Conservation (phyloP, 2,797 vertebrate genomes). For the Phoxinus dragarum region DNA sequence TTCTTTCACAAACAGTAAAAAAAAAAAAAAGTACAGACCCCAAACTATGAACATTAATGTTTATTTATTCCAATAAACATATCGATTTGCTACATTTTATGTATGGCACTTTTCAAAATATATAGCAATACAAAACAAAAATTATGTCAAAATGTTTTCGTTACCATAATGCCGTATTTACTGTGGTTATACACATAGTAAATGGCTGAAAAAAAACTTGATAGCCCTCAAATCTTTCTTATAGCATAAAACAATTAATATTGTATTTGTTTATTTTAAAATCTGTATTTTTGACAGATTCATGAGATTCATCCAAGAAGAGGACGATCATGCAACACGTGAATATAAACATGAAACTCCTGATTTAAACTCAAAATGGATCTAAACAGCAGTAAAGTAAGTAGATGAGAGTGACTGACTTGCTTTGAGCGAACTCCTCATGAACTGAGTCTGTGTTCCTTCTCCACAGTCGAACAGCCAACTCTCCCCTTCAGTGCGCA, state of each 20-base stretch:
- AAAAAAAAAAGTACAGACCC: too few relatives aligned
- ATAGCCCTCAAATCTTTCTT: too few relatives aligned
- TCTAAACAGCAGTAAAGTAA: too few relatives aligned
- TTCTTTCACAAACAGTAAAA: too few relatives aligned
- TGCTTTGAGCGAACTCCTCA: constrained; percentile 88
- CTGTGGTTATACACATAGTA: too few relatives aligned
- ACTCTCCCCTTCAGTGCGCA: constrained; percentile 86
- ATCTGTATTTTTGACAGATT: not conserved
- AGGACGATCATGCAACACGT: not conserved
- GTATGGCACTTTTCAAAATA: not conserved
- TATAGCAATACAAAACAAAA: too few relatives aligned
- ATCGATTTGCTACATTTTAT: too few relatives aligned
- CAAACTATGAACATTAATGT: not conserved
- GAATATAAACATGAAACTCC: not conserved
- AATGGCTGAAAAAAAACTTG: too few relatives aligned
- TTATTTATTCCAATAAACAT: not conserved
- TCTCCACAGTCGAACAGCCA: constrained; percentile 98
- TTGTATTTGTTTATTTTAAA: not conserved
- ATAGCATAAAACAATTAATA: too few relatives aligned
- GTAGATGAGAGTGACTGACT: constrained; percentile 68
- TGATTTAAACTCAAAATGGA: too few relatives aligned
- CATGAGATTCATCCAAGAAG: not conserved
- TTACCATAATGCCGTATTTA: not conserved
- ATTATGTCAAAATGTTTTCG: not conserved
- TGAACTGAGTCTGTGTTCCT: constrained; percentile 92